A percentile compares a stretch with the other conserved stretches of the same genome.
Conservation (phyloP, 2,113 vertebrate species). For the Hucho hucho region DNA sequence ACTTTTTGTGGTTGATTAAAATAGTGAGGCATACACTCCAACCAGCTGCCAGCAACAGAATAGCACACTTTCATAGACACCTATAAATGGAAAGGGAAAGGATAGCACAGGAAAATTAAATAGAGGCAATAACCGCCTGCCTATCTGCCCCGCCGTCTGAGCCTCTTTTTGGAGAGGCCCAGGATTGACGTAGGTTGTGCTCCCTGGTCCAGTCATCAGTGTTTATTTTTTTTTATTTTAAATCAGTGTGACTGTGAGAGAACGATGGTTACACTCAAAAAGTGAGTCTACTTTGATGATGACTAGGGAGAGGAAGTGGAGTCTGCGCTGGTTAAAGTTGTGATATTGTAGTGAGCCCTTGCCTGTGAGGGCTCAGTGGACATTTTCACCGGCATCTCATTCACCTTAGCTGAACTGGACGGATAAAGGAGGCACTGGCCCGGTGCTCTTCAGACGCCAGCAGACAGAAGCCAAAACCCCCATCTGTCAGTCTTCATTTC, state of each 20-base stretch:
- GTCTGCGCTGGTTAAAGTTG: background rate
- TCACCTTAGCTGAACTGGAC: background rate
- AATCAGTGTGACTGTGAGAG: background rate
- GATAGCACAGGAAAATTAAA: background rate
- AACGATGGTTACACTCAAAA: background rate
- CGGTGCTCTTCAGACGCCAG: background rate
- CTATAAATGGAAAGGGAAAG: constrained; percentile 34
- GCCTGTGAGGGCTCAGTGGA: background rate
- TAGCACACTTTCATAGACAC: constrained; percentile 25
- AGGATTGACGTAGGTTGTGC: constrained; percentile 38
- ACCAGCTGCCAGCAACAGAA: constrained; percentile 21
- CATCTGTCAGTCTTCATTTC: constrained; percentile 28
- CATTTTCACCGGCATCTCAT: background rate
- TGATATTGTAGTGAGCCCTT: background rate
- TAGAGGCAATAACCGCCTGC: background rate
- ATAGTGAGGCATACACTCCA: constrained; percentile 18
- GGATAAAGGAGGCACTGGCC: background rate
- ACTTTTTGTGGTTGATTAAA: constrained; percentile 50
- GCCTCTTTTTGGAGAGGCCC: constrained; percentile 7
- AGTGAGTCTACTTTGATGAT: background rate
- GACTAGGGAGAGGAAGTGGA: background rate
- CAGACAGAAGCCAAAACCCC: constrained; percentile 4
- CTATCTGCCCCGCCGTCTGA: constrained; percentile 7
- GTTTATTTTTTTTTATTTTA: background rate
- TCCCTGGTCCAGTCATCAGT: constrained; percentile 43